These are phyloP conservation scores for Helostoma temminkii DNA, from an alignment of 2,797 vertebrate genomes.

Conservation along the genomic window DNA sequence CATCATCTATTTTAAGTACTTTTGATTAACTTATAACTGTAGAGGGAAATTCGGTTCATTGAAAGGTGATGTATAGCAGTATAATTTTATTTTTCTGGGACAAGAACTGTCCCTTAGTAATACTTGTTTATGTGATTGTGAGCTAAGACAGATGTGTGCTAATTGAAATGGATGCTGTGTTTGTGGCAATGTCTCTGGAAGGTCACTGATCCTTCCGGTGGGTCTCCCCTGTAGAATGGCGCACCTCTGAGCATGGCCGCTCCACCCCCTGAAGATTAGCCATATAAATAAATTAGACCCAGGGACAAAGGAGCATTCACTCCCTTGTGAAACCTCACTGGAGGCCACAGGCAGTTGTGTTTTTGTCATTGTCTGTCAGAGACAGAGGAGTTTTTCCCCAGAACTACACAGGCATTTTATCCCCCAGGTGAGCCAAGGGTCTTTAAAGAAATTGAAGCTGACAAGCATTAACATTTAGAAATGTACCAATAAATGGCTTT, in stretches of 20 bases:
- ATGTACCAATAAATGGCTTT: slow-evolving; percentile 82
- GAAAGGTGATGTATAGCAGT: slow-evolving; percentile 20
- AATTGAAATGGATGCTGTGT: slow-evolving; percentile 74
- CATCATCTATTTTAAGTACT: slow-evolving; percentile 27
- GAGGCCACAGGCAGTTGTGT: slow-evolving; percentile 62
- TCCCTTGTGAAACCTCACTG: slow-evolving; percentile 53
- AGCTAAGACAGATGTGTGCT: slow-evolving; percentile 59
- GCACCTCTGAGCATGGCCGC: slow-evolving; percentile 74
- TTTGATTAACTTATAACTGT: slow-evolving; percentile 28
- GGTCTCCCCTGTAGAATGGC: slow-evolving; percentile 76
- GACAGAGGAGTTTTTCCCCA: slow-evolving; percentile 64
- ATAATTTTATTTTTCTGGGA: slow-evolving; percentile 25
- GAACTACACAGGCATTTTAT: slow-evolving; percentile 71
- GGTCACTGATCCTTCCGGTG: slow-evolving; percentile 76
- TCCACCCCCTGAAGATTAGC: slow-evolving; percentile 82
- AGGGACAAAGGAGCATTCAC: slow-evolving; percentile 74
- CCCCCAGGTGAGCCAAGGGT: slow-evolving; percentile 76
- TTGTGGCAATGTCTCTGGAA: slow-evolving; percentile 72
- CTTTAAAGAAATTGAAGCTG: slow-evolving; percentile 85
- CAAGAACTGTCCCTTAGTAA: slow-evolving; percentile 15
- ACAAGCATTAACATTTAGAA: slow-evolving; percentile 88
- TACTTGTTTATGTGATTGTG: slow-evolving; percentile 48
- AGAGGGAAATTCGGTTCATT: slow-evolving; percentile 8
- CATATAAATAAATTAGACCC: slow-evolving; percentile 81
- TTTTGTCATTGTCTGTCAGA: slow-evolving; percentile 82